Evolutionary conservation across 2,113 vertebrate genomes (phyloP), one percentile per base, ranked within the genome.

Genomic region (Chaenogobius annularis): DNA sequence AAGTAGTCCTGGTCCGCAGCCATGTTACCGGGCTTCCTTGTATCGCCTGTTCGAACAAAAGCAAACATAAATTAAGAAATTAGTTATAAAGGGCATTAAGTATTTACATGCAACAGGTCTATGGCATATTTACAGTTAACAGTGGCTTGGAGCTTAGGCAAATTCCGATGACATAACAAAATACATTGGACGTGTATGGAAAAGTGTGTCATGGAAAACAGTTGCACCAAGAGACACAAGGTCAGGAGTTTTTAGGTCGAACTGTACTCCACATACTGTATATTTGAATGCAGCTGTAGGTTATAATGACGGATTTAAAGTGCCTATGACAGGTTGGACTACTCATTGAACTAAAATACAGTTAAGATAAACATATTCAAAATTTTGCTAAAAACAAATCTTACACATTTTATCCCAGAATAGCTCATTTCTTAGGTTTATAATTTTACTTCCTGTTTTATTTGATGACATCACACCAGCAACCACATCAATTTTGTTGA

Each of bases 1-100:
- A 94, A 81, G 63, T 86, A 73, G 5, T 77, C 83, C 75, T 93
- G 78, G 69, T 93, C 88, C 85, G 94, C 90, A 72, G 76, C 91
- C 70, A 93, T 78, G n/a, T 76, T 91, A 71, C 83, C 82, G 68
- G 75, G 81, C 81, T 56, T 88, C 84, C 89, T 91, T 48, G 84
- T 71, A 68, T 83, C 89, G 44, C 93, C 97, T 98, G 88, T 69
- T 73, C 64, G 0, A 52, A 71, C 40, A 75, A 58, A 35, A 75
- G 13, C 15, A 65, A 44, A 64, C 68, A 72, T 58, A 14, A 19
- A 15, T 14, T 40, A 63, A 66, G 52, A 17, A 43, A 7, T 59
- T 7, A 13, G 37, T 40, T 40, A 40, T 26, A 59, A 59, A 59
- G 56, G 12, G 23, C 23, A 59, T 12, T 7, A 22, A 13, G 22